A percentile compares a stretch with the other conserved stretches of the same genome.
phyloP scores from a whole-genome alignment of 2,888 invertebrate species.

The Pelosia muscerda region DNA sequence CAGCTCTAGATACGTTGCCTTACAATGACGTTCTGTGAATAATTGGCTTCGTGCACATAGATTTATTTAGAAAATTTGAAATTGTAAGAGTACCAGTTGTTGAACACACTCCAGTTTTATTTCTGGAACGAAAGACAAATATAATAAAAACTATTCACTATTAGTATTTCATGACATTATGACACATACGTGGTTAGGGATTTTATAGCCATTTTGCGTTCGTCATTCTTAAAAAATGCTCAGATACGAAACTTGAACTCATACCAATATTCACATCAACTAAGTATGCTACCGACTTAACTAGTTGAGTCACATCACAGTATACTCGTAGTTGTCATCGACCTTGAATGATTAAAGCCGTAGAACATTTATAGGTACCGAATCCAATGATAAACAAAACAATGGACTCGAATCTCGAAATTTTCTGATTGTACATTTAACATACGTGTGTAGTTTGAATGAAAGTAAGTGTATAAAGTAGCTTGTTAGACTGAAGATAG shows the following conservation, averaged over 20 bases:
- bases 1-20: slow-evolving; percentile 61
- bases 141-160: too few species aligned
- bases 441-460: neutral
- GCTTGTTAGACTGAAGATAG: too few species aligned
- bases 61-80: slow-evolving; percentile 41
- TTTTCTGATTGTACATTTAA: neutral
- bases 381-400: neutral
- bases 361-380: neutral
- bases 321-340: neutral
- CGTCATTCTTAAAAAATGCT: neutral
- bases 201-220: too few species aligned
- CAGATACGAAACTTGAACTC: neutral
- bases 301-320: neutral
- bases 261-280: neutral
- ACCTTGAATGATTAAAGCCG: neutral
- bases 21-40: slow-evolving; percentile 47
- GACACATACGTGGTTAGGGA: too few species aligned
- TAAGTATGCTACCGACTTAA: neutral
- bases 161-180: too few species aligned
- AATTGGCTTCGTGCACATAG: slow-evolving; percentile 48
- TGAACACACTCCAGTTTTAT: slow-evolving; percentile 6
- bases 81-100: slow-evolving; percentile 6
- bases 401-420: neutral
- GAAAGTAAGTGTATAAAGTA: too few species aligned
- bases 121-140: slow-evolving; percentile 9